phyloP scores from a whole-genome alignment of 2,113 vertebrate genomes.

The Australoheros scitulus region DNA sequence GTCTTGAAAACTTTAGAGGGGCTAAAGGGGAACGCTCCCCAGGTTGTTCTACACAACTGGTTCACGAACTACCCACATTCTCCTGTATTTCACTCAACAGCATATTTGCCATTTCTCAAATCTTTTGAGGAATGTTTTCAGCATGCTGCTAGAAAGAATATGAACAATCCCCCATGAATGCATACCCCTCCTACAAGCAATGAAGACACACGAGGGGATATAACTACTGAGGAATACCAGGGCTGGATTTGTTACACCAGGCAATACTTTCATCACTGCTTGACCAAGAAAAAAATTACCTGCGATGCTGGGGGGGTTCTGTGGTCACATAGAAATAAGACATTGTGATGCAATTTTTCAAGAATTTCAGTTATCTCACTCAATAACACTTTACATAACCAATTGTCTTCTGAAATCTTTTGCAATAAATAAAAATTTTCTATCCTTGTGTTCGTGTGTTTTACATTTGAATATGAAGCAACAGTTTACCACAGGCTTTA shows the following conservation, averaged over 20 bases:
- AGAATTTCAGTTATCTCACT: accelerated
- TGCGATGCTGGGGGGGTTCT: neutral
- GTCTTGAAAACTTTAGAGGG: too few species aligned
- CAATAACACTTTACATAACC: neutral
- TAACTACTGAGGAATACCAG: neutral
- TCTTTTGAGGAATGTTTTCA: neutral
- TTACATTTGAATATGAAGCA: neutral
- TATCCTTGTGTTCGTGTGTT: neutral
- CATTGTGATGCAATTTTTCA: neutral
- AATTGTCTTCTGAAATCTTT: neutral
- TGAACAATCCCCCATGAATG: neutral
- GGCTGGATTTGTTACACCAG: neutral
- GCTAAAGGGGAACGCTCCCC: neutral
- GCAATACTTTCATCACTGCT: neutral
- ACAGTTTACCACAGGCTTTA: neutral
- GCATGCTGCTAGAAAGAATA: neutral
- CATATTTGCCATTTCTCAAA: neutral
- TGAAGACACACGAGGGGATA: neutral
- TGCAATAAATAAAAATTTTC: neutral
- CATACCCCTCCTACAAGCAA: neutral
- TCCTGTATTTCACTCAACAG: neutral
- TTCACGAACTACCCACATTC: neutral
- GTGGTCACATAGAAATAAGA: neutral
- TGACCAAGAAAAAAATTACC: neutral
- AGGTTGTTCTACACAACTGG: neutral